Base-by-base conservation (phyloP, 2,888 invertebrate species). In the Ectemnius cavifrons region DNA sequence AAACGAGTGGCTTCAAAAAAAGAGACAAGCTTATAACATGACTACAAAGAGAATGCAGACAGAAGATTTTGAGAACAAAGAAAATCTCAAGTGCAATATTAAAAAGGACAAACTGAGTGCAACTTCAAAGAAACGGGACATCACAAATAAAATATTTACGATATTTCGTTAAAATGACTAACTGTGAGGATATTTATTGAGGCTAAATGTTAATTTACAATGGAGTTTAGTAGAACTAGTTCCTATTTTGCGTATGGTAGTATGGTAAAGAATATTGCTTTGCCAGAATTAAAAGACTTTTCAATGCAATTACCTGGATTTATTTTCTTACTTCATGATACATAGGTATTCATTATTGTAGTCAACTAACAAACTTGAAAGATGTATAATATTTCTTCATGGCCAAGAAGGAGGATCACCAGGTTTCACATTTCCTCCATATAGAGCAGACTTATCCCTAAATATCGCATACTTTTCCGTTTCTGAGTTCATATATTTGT, bases 391-490 rank as follows among this genome's bases (percentile, higher is more conserved):
- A 16, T 8, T 60, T 37, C 18, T 62, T 92, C 85, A 93, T 56
- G 95, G 95, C 97, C 97, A 97, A 13, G 95, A 93, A 70, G 96
- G 97, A 82, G 92, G 88, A 74, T 95, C 94, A 6, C 94, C 95
- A 78, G 93, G 93, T 81, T 94, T 93, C 1, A 94, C 91, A 56
- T 88, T 91, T 71, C 95, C 92, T 23, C 95, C 96, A 88, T 94
- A 97, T 52, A 97, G 91, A 63, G 94, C 93, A 86, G 96, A 96
- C 89, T 95, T 96, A 88, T 97, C 97, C 73, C 97, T 93, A 89
- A 94, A 97, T 80, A 90, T 91, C 0, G 93, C 92, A 94, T 96
- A 94, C 68, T 96, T 93, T 73, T 94, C 92, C 0, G 95, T 95
- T 91, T 97, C 96, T 82, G 93, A 92, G 4, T 91, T 91, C 87